Conservation (phyloP, 2,113 vertebrate genomes). For the Rhea pennata region DNA sequence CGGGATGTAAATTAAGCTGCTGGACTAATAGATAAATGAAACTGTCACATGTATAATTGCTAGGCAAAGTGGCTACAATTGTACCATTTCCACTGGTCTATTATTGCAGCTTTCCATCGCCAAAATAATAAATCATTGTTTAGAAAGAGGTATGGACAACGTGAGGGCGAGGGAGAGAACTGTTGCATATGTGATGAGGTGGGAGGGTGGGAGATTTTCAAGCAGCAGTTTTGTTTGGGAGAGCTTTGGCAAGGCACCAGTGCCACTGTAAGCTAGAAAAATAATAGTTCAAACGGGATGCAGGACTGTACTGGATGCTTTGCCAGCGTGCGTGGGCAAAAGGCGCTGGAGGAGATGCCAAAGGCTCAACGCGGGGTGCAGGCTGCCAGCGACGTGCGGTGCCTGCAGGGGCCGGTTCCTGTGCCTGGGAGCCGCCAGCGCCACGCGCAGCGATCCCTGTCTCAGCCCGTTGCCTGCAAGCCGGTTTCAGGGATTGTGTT, state of each 20-base stretch:
- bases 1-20: slow-evolving; percentile 66
- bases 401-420: fast-evolving
- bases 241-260: neutral
- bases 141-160: slow-evolving; percentile 9
- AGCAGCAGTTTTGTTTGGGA: neutral
- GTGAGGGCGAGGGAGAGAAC: neutral
- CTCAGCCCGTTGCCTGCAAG: neutral
- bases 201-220: neutral
- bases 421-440: neutral
- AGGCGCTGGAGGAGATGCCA: neutral
- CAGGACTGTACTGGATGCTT: neutral
- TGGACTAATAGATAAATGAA: slow-evolving; percentile 69
- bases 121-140: slow-evolving; percentile 70
- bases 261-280: neutral
- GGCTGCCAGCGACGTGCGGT: neutral
- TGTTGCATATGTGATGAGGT: neutral
- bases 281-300: neutral
- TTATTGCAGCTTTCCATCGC: slow-evolving; percentile 57
- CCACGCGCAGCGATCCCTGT: too few species aligned
- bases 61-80: slow-evolving; percentile 68
- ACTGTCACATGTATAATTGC: slow-evolving; percentile 72
- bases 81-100: slow-evolving; percentile 60
- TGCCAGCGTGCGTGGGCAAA: neutral
- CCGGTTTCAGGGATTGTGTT: neutral
- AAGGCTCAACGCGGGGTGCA: fast-evolving